A percentile compares a stretch with the other conserved stretches of the same genome.
These are phyloP conservation scores for Phataginus tricuspis DNA, from an alignment of 2,797 vertebrate genomes.

Conservation along the genomic window DNA sequence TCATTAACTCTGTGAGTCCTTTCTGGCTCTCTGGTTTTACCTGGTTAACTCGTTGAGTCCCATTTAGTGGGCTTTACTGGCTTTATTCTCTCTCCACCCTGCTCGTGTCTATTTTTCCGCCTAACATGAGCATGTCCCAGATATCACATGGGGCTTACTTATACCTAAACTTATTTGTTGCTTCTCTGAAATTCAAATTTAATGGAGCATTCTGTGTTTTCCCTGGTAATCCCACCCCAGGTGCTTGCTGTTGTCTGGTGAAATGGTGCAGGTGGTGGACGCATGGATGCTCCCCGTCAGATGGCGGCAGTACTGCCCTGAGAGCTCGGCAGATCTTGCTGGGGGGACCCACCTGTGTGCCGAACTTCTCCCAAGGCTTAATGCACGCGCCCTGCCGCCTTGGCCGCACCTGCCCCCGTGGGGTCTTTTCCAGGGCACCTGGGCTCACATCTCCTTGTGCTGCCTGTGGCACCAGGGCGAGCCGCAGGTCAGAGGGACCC, in stretches of 20 bases:
- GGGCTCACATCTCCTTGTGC: neutral
- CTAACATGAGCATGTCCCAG: neutral
- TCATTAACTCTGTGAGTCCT: no score
- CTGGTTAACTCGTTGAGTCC: no score
- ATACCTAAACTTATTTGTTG: neutral
- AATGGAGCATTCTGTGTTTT: neutral
- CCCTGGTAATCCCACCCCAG: neutral
- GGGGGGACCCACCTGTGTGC: neutral
- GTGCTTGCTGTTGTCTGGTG: neutral
- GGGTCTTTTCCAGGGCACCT: neutral
- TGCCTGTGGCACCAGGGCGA: neutral
- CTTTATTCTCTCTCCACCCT: no score
- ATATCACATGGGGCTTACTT: neutral
- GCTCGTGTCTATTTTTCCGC: no score
- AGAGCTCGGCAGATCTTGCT: neutral
- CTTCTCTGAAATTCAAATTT: neutral
- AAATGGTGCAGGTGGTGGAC: neutral
- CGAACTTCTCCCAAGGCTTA: no score
- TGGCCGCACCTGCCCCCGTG: neutral
- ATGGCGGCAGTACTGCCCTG: neutral
- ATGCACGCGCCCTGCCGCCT: neutral
- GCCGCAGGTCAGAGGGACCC: neutral
- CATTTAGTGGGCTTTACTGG: no score
- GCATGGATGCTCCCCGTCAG: fast-evolving
- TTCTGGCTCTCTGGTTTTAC: no score